Percentiles rank a stretch among this genome's conserved stretches.
Conservation (phyloP, 2,888 invertebrate genomes). For the Eumerus sabulonum region DNA sequence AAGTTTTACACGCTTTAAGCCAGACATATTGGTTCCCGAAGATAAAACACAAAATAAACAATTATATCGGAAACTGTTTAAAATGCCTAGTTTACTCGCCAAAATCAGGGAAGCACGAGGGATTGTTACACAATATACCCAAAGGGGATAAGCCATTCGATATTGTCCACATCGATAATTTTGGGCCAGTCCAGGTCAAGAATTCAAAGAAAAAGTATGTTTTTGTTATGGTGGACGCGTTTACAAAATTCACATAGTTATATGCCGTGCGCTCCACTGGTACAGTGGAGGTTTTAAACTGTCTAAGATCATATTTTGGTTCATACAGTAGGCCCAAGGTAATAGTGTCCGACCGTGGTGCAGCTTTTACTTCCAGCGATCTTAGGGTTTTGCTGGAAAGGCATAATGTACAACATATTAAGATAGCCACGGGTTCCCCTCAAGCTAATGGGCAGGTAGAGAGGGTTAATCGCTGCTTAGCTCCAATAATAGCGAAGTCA, state of each 20-base stretch:
- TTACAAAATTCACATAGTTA: conserved; percentile 53
- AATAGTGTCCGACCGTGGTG: conserved; percentile 67
- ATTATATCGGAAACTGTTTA: conserved; percentile 39
- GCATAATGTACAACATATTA: conserved; percentile 51
- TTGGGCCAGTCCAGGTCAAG: conserved; percentile 44
- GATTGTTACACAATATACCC: conserved; percentile 70
- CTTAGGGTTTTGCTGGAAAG: conserved; percentile 57
- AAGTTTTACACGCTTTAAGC: conserved; percentile 13
- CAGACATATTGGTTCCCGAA: conserved; percentile 52
- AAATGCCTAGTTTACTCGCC: conserved; percentile 45
- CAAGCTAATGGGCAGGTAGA: conserved; percentile 70
- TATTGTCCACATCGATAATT: conserved; percentile 48
- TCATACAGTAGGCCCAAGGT: conserved; percentile 59
- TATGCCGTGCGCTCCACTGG: conserved; percentile 30
- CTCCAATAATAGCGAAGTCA: conserved; percentile 66
- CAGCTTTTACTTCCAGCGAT: conserved; percentile 64
- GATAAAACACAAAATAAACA: conserved; percentile 28
- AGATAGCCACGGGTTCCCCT: conserved; percentile 61
- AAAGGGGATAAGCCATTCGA: conserved; percentile 71
- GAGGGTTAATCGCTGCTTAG: conserved; percentile 64
- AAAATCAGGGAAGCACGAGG: conserved; percentile 62
- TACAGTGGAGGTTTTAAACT: conserved; percentile 70
- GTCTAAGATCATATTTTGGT: conserved; percentile 69
- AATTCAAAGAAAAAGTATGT: conserved; percentile 40
- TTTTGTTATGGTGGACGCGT: conserved; percentile 39